Evolutionary conservation across 2,797 vertebrate genomes (phyloP), one percentile per base, ranked within the genome.

Genomic region (Eulemur mongoz): DNA sequence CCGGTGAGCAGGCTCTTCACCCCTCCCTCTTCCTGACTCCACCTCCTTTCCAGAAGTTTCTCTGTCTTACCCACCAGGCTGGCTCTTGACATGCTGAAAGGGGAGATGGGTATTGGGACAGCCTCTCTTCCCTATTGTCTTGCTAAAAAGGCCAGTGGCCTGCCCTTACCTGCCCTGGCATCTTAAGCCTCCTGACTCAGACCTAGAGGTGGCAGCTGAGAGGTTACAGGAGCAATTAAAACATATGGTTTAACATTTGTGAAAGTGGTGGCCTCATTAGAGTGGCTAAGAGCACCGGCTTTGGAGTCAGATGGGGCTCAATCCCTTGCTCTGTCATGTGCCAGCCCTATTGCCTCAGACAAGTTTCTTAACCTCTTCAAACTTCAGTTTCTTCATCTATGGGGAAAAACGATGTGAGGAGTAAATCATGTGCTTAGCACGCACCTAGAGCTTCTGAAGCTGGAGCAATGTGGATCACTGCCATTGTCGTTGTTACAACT

Each of bases 121-220:
- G 10, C 7, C 45, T 83, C 30, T n/a, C 30, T 72, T 38, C 76
- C 15, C 4, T 11, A 6, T 2, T 17, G 48, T 45, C 87, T 84
- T 45, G 43, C 45, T 87, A 35, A 52, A 25, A 76, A 78, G 48
- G 52, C 52, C 76, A 38, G 43, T 30, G 75, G n/a, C 67, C 92
- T 75, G 69, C 35, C 35, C n/a, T n/a, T 27, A 30, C 78, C 80
- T 69, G 35, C 54, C 40, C 54, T 20, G 78, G 54, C n/a, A 30
- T 70, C 69, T 40, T 61, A 18, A 18, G 22, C 75, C 59, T 87
- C 80, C 94, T 82, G 94, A 91, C 38, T 95, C 93, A 88, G 59
- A 45, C 50, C 30, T 59, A 32, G 35, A 90, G 30, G 35, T 23
- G 48, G 59, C 67, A 22, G 67, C 79, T 27, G 2, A 18, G 81